A percentile compares a stretch with the other conserved stretches of the same genome.
These are phyloP conservation scores for Dicerorhinus sumatrensis DNA, from an alignment of 2,113 vertebrate species.

Conservation along the genomic window DNA sequence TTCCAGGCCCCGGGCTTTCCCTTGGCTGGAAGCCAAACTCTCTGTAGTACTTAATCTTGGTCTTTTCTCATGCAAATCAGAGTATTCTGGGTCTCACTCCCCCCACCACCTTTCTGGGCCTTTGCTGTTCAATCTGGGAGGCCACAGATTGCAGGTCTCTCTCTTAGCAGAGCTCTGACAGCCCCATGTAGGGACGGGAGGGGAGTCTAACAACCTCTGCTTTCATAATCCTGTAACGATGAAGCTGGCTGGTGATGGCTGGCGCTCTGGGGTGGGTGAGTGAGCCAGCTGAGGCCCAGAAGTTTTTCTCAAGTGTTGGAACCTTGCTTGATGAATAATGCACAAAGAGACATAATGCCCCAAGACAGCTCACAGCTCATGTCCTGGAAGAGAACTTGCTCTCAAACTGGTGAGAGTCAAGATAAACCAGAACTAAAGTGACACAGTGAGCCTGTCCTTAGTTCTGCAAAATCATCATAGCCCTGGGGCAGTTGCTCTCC, in stretches of 20 bases:
- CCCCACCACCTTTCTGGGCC: background rate
- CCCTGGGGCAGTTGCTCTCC: background rate
- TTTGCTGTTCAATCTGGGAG: background rate
- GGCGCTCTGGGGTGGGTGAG: background rate
- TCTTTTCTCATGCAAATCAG: constrained; percentile 73
- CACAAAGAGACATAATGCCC: background rate
- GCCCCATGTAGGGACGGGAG: background rate
- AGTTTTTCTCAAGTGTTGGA: background rate
- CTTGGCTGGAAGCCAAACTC: constrained; percentile 26
- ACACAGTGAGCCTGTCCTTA: accelerated
- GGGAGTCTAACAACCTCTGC: background rate
- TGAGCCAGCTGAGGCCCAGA: background rate
- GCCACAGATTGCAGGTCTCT: background rate
- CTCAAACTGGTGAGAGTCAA: background rate
- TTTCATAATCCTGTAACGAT: background rate
- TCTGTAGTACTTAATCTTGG: background rate
- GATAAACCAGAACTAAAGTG: background rate
- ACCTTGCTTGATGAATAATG: background rate
- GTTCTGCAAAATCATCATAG: background rate
- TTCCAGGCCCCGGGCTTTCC: background rate
- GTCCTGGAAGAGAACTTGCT: background rate
- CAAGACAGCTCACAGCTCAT: background rate
- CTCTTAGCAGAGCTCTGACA: background rate
- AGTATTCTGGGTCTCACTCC: background rate
- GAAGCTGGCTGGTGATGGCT: background rate